Conservation (phyloP, 2,888 invertebrate species). For the Chymomyza amoena region DNA sequence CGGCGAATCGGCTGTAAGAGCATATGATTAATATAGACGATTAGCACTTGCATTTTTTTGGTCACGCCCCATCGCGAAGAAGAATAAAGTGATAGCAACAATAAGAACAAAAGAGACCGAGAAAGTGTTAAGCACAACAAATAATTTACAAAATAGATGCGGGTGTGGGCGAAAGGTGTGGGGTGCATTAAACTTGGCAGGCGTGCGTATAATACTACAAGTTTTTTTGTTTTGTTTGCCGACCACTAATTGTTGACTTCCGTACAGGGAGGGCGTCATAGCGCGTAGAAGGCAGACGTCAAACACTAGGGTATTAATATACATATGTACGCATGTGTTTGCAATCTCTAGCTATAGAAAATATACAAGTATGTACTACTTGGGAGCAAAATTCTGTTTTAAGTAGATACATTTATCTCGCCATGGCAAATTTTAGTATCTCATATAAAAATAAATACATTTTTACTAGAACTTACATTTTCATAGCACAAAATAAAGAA, state of each 20-base stretch:
- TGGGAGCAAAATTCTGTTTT: background rate
- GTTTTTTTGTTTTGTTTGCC: constrained; percentile 3
- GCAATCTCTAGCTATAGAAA: background rate
- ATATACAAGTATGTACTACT: background rate
- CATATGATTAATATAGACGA: background rate
- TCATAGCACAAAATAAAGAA: background rate
- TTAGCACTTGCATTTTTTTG: background rate
- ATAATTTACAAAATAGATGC: constrained; percentile 27
- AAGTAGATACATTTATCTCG: background rate
- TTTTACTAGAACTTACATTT: background rate
- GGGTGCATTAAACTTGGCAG: background rate
- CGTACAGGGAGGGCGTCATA: background rate
- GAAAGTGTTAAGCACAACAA: constrained; percentile 63
- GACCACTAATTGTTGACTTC: background rate
- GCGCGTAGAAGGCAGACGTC: background rate
- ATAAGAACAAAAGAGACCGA: constrained; percentile 31
- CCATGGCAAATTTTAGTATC: background rate
- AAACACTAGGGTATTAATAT: background rate
- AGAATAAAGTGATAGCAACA: background rate
- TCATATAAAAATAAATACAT: background rate
- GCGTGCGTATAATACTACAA: background rate
- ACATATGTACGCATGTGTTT: background rate
- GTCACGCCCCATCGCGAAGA: constrained; percentile 27
- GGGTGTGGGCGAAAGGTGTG: background rate
- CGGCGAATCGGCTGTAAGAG: constrained; percentile 57